These are phyloP conservation scores for Syngnathus scovelli DNA, from an alignment of 2,113 vertebrate species.

Conservation along the genomic window DNA sequence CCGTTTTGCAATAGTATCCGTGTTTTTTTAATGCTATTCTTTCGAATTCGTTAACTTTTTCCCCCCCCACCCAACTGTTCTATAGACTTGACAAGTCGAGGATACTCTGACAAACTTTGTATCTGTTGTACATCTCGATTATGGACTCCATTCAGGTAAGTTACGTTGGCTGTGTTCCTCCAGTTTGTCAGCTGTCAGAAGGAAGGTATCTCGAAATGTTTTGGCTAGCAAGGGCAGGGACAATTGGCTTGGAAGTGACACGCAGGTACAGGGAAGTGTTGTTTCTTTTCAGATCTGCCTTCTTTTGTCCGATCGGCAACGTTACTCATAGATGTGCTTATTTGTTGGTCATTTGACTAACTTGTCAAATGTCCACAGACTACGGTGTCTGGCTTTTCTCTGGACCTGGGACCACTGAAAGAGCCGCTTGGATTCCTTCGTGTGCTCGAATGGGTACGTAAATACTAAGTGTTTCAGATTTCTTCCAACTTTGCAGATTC, in stretches of 20 bases:
- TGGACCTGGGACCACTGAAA: slow-evolving; percentile 81
- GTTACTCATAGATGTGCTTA: background rate
- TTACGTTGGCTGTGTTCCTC: background rate
- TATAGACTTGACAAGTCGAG: background rate
- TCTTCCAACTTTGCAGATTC: background rate
- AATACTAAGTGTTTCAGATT: background rate
- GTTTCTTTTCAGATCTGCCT: background rate
- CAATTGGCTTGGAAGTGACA: slow-evolving; percentile 37
- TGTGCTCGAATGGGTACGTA: slow-evolving; percentile 88
- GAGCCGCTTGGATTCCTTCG: slow-evolving; percentile 92
- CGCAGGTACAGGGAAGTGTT: slow-evolving; percentile 6
- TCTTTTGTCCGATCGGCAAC: background rate
- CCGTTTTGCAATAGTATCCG: background rate
- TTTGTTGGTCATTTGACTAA: background rate
- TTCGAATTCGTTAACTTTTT: background rate
- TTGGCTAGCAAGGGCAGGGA: slow-evolving; percentile 45
- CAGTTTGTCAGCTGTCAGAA: background rate
- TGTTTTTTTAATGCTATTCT: background rate
- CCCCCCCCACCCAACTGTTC: background rate
- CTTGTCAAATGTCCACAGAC: slow-evolving; percentile 38
- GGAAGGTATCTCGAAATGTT: slow-evolving; percentile 27
- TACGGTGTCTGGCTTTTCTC: slow-evolving; percentile 57
- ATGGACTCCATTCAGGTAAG: slow-evolving; percentile 56
- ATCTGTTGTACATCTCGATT: slow-evolving; percentile 1
- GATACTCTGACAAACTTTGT: background rate